Evolutionary conservation across 1,140 invertebrate species (phyloP).

Genomic region (Diabrotica undecimpunctata): DNA sequence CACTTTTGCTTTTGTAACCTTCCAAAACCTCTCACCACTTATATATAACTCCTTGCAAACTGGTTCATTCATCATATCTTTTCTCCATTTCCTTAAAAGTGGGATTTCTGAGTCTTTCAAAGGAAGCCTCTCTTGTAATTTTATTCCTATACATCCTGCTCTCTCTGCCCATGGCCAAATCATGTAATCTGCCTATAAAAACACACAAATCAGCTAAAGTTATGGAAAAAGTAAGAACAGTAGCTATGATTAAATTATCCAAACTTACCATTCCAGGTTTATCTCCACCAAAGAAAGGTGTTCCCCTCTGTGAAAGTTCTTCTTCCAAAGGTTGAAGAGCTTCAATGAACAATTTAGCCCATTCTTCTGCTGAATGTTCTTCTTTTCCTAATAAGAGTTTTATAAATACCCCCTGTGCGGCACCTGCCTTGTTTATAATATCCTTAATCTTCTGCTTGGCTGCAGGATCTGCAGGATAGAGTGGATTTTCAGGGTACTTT

Average conservation of each 20-base stretch:
- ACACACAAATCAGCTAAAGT: background rate
- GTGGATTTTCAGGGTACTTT: slow-evolving; percentile 63
- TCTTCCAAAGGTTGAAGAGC: slow-evolving; percentile 63
- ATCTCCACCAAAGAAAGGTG: slow-evolving; percentile 64
- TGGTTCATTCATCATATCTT: slow-evolving; percentile 65
- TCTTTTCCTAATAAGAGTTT: slow-evolving; percentile 31
- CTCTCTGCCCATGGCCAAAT: slow-evolving; percentile 87
- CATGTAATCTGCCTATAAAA: slow-evolving; percentile 68
- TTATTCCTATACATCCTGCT: slow-evolving; percentile 52
- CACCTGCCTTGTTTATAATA: slow-evolving; percentile 63
- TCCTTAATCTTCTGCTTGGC: slow-evolving; percentile 73
- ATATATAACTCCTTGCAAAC: slow-evolving; percentile 41
- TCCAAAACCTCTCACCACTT: slow-evolving; percentile 39
- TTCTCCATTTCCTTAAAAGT: slow-evolving; percentile 55
- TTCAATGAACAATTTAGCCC: slow-evolving; percentile 43
- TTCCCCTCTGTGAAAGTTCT: slow-evolving; percentile 60
- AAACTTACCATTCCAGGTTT: slow-evolving; percentile 65
- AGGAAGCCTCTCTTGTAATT: slow-evolving; percentile 56
- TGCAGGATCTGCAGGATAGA: slow-evolving; percentile 70
- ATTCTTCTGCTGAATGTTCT: slow-evolving; percentile 34
- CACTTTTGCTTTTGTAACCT: slow-evolving; percentile 35
- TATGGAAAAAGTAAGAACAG: no score
- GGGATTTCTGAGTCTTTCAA: slow-evolving; percentile 41
- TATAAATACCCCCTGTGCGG: slow-evolving; percentile 41
- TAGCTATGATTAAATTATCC: no score